Percentiles rank a stretch among this genome's conserved stretches.
Conservation (phyloP, 2,888 invertebrate genomes). For the Nymphalis urticae region DNA sequence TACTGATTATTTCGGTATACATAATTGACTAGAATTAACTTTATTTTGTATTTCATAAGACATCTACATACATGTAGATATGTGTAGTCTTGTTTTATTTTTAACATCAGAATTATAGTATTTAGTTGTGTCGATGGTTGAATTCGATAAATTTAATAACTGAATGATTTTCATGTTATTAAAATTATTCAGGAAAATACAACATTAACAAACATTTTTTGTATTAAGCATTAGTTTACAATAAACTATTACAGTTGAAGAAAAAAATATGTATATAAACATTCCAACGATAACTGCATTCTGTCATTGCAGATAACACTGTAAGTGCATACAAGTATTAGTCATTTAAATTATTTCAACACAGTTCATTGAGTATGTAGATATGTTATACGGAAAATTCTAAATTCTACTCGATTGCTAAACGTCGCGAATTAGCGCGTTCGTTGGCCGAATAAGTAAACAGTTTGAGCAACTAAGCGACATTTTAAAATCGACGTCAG, state of each 20-base stretch:
- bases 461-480: slow-evolving; percentile 44
- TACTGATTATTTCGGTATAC: background rate
- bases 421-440: slow-evolving; percentile 38
- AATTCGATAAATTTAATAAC: no score
- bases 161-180: no score
- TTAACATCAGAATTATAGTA: no score
- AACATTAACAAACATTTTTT: no score
- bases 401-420: slow-evolving; percentile 37
- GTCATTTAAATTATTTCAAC: slow-evolving; percentile 34
- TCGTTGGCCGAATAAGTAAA: slow-evolving; percentile 56
- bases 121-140: no score
- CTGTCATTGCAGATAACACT: slow-evolving; percentile 13
- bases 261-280: background rate
- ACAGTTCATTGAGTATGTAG: slow-evolving; percentile 34
- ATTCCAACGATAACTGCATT: slow-evolving; percentile 11
- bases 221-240: no score
- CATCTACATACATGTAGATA: no score
- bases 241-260: no score
- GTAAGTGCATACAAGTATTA: slow-evolving; percentile 17
- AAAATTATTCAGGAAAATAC: no score
- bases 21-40: background rate
- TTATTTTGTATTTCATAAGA: no score
- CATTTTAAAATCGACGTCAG: slow-evolving; percentile 47
- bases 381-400: slow-evolving; percentile 36
- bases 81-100: no score